Evolutionary conservation across 2,797 vertebrate genomes (phyloP), one percentile per base, ranked within the genome.

Genomic region (Hippoglossus hippoglossus): DNA sequence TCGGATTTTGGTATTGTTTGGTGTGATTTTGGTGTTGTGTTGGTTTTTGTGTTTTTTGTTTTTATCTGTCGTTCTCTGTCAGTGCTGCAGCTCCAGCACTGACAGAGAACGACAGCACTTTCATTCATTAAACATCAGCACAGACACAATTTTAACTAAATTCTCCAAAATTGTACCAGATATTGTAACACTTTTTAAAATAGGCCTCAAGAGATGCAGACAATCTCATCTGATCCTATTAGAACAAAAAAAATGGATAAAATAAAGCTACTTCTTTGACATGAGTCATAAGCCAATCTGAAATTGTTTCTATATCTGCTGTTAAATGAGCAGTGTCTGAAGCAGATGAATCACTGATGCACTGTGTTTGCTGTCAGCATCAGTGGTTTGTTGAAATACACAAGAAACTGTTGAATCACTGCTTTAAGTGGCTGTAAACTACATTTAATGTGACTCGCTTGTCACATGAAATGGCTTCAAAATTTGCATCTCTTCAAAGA

Each of bases 391-490:
- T 70, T 81, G 26, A 65, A 78, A 78, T 5, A 26, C 44, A 59
- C 22, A 63, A 58, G n/a, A 77, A 70, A 67, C n/a, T 22, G 8
- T 39, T 39, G 56, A 41, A 58, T 39, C 56, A 21, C 55, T 58
- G 56, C 54, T 19, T 46, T 46, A 46, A 46, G 44, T 46, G 50
- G 50, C 50, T 24, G 22, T 50, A 21, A 21, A 81, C n/a, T 25
- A 46, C 28, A 19, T 71, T 41, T 19, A 71, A 68, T 68, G 36
- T 58, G 71, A 64, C 31, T 34, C 52, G 71, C 64, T 72, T 75
- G 61, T 63, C 68, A 34, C 15, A 52, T n/a, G 34, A 66, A 72
- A 75, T 59, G 46, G 39, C 44, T 44, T 75, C 25, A 63, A 22
- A 65, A 57, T n/a, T 56, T 71, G 59, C 24, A 11, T 65, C 26